These are phyloP conservation scores for Melanargia galathea DNA, from an alignment of 2,888 invertebrate genomes.

Conservation along the genomic window DNA sequence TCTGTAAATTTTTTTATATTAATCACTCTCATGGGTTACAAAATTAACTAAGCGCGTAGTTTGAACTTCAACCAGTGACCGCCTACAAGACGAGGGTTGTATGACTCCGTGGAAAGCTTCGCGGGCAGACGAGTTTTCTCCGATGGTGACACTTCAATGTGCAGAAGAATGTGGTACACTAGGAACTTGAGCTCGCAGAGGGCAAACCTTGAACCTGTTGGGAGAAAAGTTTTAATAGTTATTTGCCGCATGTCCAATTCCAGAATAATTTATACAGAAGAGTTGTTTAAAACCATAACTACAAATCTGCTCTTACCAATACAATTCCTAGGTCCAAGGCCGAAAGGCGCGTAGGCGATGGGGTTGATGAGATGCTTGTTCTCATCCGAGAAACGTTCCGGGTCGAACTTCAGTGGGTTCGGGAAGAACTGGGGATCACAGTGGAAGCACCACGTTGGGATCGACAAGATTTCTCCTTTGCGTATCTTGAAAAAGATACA, in stretches of 20 bases:
- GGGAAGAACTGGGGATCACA: slow-evolving; percentile 54
- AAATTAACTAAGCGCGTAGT: slow-evolving; percentile 29
- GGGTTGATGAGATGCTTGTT: slow-evolving; percentile 68
- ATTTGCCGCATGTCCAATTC: too few relatives aligned
- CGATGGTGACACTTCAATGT: slow-evolving; percentile 57
- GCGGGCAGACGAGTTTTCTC: slow-evolving; percentile 56
- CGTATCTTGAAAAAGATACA: slow-evolving; percentile 48
- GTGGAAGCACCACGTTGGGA: slow-evolving; percentile 63
- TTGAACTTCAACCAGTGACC: slow-evolving; percentile 60
- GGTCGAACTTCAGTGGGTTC: slow-evolving; percentile 58
- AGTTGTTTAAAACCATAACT: too few relatives aligned
- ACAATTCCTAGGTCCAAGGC: slow-evolving; percentile 81
- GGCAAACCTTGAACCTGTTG: slow-evolving; percentile 63
- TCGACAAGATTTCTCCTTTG: slow-evolving; percentile 56
- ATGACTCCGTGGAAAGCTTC: slow-evolving; percentile 46
- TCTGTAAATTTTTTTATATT: too few relatives aligned
- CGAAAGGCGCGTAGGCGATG: slow-evolving; percentile 73
- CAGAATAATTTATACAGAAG: too few relatives aligned
- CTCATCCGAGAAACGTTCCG: slow-evolving; percentile 58
- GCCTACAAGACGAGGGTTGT: slow-evolving; percentile 54
- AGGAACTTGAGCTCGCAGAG: slow-evolving; percentile 67
- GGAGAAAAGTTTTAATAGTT: not conserved
- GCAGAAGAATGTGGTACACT: slow-evolving; percentile 58
- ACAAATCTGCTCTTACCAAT: slow-evolving; percentile 68
- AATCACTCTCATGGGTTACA: too few relatives aligned